Percentiles rank a stretch among this genome's conserved stretches.
Conservation (phyloP, 2,888 invertebrate genomes). For the Boloria euphrosyne region DNA sequence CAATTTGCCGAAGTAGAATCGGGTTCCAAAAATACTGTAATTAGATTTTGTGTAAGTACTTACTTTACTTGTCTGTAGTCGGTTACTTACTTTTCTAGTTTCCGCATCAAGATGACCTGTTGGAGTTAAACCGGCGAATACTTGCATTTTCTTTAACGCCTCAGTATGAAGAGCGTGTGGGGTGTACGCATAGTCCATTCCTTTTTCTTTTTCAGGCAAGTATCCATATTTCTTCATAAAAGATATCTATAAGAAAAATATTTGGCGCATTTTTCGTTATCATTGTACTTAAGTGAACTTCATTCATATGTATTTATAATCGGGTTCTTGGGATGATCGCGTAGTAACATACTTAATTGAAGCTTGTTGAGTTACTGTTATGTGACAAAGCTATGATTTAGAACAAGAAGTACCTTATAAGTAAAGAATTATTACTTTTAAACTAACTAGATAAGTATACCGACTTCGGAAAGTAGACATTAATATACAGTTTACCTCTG, state of each 20-base stretch:
- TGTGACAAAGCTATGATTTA: too few relatives aligned
- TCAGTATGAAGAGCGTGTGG: slow-evolving; percentile 82
- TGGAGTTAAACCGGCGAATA: slow-evolving; percentile 86
- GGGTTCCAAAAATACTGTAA: too few relatives aligned
- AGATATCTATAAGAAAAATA: slow-evolving; percentile 68
- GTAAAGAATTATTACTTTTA: neutral
- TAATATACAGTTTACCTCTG: too few relatives aligned
- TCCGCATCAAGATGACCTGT: slow-evolving; percentile 86
- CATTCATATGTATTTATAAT: too few relatives aligned
- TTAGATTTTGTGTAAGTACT: too few relatives aligned
- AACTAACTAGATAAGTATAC: too few relatives aligned
- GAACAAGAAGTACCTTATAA: too few relatives aligned
- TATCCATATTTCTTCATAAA: slow-evolving; percentile 89
- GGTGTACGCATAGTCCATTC: slow-evolving; percentile 83
- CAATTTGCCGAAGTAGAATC: neutral
- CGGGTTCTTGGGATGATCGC: too few relatives aligned
- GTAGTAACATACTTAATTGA: too few relatives aligned
- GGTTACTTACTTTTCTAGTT: slow-evolving; percentile 80
- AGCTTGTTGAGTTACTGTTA: too few relatives aligned
- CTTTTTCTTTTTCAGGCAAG: slow-evolving; percentile 77
- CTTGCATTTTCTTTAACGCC: slow-evolving; percentile 86
- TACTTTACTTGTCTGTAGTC: too few relatives aligned
- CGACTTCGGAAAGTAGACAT: too few relatives aligned
- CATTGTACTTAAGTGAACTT: neutral
- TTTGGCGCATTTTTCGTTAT: neutral